These are phyloP conservation scores for Diorhabda sublineata DNA, from an alignment of 1,140 invertebrate species.

Conservation along the genomic window DNA sequence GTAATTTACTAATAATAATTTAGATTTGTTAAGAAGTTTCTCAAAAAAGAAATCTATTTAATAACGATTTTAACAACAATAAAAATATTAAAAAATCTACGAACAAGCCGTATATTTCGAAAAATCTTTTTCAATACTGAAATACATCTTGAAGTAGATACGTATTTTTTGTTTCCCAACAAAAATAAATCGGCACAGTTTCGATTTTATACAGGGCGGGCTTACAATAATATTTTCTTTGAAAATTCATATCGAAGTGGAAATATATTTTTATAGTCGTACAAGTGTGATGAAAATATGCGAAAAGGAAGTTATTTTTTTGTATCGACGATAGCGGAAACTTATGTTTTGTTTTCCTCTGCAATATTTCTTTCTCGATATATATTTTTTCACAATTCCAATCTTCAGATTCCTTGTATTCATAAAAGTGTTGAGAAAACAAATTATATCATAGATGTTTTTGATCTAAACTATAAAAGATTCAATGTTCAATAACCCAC, in stretches of 20 bases:
- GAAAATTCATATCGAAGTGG: conserved; percentile 30
- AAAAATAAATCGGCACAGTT: conserved; percentile 30
- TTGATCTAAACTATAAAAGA: no score
- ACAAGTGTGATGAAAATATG: conserved; percentile 24
- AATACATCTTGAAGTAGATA: conserved; percentile 4
- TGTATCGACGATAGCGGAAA: conserved; percentile 18
- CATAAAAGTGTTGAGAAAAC: no score
- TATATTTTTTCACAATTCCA: neutral
- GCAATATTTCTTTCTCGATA: conserved; percentile 9
- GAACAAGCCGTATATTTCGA: no score
- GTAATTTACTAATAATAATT: no score
- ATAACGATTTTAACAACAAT: no score
- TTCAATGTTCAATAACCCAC: no score
- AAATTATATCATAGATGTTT: no score
- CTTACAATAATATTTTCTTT: conserved; percentile 37
- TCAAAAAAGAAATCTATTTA: no score
- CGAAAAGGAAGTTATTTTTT: conserved; percentile 18
- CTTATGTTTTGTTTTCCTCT: conserved; percentile 18
- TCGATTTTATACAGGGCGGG: conserved; percentile 28
- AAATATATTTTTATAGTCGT: conserved; percentile 35
- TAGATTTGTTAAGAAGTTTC: no score
- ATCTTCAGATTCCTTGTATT: no score
- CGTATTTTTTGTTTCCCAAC: conserved; percentile 15
- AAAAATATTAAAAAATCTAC: no score
- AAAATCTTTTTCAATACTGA: no score